Percentiles rank a stretch among this genome's conserved stretches.
phyloP scores from a whole-genome alignment of 2,113 vertebrate genomes.

The Menidia beryllina region DNA sequence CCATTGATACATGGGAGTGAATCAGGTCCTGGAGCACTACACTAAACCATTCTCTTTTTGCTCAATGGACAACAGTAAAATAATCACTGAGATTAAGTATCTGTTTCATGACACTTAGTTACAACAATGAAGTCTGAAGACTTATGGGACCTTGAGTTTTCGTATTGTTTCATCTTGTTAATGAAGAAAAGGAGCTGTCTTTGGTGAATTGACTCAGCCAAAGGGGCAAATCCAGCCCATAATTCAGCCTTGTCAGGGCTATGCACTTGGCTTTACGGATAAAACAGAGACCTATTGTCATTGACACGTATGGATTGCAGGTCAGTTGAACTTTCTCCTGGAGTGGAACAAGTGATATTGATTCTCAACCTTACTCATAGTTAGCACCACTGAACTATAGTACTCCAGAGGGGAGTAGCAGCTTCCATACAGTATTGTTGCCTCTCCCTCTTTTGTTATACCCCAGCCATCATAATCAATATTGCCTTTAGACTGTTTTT shows the following conservation, averaged over 20 bases:
- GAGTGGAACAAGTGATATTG: slow-evolving; percentile 68
- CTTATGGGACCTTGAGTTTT: not conserved
- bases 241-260: slow-evolving; percentile 55
- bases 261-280: slow-evolving; percentile 57
- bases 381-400: slow-evolving; percentile 55
- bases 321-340: slow-evolving; percentile 71
- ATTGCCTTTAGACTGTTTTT: slow-evolving; percentile 17
- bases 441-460: not conserved
- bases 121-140: slow-evolving; percentile 6
- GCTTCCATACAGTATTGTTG: slow-evolving; percentile 13
- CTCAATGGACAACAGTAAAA: slow-evolving; percentile 11
- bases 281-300: slow-evolving; percentile 50
- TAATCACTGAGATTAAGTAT: not conserved
- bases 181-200: slow-evolving; percentile 19
- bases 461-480: slow-evolving; percentile 13
- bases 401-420: slow-evolving; percentile 35
- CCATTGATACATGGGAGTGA: slow-evolving; percentile 1
- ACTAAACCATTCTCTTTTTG: not conserved
- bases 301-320: slow-evolving; percentile 69
- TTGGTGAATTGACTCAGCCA: slow-evolving; percentile 30
- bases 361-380: slow-evolving; percentile 62
- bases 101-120: not conserved
- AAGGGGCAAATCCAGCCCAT: slow-evolving; percentile 34
- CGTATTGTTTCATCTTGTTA: not conserved
- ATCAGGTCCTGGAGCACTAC: slow-evolving; percentile 5